These are phyloP conservation scores for Lomographa bimaculata DNA, from an alignment of 2,888 invertebrate species.

Conservation along the genomic window DNA sequence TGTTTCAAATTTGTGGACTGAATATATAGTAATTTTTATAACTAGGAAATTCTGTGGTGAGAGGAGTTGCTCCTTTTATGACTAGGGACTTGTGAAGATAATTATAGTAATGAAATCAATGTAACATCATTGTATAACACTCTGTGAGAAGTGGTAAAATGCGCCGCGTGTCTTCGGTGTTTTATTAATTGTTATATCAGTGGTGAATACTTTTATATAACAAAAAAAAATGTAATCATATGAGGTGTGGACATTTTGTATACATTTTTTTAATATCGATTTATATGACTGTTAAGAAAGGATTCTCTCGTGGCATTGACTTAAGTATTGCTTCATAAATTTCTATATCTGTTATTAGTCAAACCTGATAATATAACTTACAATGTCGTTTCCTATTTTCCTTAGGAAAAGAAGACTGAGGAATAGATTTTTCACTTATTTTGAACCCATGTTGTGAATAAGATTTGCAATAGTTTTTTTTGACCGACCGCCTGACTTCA, in stretches of 20 bases:
- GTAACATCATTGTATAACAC: slow-evolving; percentile 56
- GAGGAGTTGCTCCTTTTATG: slow-evolving; percentile 76
- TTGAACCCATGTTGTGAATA: too few relatives aligned
- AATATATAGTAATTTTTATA: slow-evolving; percentile 80
- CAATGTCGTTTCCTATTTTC: too few relatives aligned
- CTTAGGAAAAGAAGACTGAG: too few relatives aligned
- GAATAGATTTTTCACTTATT: too few relatives aligned
- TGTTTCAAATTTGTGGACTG: slow-evolving; percentile 82
- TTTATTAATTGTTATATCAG: slow-evolving; percentile 56
- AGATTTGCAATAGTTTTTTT: too few relatives aligned
- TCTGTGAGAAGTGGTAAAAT: slow-evolving; percentile 61
- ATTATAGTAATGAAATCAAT: slow-evolving; percentile 52
- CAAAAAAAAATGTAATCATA: slow-evolving; percentile 72
- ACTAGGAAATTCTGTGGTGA: slow-evolving; percentile 81
- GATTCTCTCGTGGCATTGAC: slow-evolving; percentile 80
- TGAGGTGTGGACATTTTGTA: slow-evolving; percentile 79
- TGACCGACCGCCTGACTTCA: too few relatives aligned
- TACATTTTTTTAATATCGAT: slow-evolving; percentile 72
- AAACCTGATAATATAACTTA: too few relatives aligned
- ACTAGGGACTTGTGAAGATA: slow-evolving; percentile 68
- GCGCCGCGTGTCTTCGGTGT: slow-evolving; percentile 57
- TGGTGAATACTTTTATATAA: slow-evolving; percentile 75
- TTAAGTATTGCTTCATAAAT: slow-evolving; percentile 41
- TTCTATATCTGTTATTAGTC: slow-evolving; percentile 14
- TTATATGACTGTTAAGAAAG: slow-evolving; percentile 62